Conservation (phyloP, 2,888 invertebrate genomes). For the Cepaea hortensis region DNA sequence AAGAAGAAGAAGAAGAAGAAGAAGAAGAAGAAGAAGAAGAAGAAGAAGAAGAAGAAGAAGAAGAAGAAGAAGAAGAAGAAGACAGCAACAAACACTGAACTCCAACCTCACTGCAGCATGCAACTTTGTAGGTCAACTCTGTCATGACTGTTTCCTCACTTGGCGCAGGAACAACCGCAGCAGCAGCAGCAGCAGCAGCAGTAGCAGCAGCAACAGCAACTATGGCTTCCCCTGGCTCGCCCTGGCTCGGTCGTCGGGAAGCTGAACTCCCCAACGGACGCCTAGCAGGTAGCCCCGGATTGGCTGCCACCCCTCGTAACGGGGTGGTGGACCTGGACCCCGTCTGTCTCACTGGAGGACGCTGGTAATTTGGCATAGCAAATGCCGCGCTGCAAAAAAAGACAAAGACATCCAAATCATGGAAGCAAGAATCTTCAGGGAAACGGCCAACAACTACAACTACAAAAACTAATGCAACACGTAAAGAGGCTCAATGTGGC, state of each 20-base stretch:
- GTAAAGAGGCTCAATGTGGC: too few species aligned
- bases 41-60: conserved; percentile 31
- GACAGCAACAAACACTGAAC: neutral
- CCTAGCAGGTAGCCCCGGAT: neutral
- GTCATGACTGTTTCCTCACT: neutral
- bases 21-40: conserved; percentile 27
- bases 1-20: conserved; percentile 28
- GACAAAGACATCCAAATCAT: too few species aligned
- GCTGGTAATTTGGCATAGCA: conserved; percentile 32
- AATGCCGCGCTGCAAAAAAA: neutral
- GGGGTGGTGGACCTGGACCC: conserved; percentile 39
- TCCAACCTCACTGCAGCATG: neutral
- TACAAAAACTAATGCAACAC: too few species aligned
- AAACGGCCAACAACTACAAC: too few species aligned
- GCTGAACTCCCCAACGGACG: neutral
- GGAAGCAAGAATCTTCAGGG: too few species aligned
- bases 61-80: conserved; percentile 31
- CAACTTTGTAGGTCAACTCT: neutral
- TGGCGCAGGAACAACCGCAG: neutral
- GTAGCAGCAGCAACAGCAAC: neutral
- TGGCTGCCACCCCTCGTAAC: conserved; percentile 9
- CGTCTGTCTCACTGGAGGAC: conserved; percentile 35
- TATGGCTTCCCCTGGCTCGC: neutral
- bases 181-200: neutral
- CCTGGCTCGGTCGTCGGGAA: neutral